Conservation (phyloP, 2,888 invertebrate genomes). For the Copidosoma aretas region DNA sequence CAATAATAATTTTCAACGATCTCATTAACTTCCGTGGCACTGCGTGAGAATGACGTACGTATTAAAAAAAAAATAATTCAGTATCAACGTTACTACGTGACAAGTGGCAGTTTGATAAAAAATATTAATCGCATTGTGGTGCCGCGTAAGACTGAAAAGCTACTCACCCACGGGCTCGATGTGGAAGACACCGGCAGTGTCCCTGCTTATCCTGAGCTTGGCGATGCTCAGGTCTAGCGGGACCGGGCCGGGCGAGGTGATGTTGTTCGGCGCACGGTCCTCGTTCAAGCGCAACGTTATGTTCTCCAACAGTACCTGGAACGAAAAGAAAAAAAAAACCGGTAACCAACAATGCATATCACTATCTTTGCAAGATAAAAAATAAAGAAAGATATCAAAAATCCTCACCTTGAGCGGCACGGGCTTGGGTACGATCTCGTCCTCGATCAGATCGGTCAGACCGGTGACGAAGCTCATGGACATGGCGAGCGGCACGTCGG, state of each 20-base stretch:
- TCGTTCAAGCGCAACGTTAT: slow-evolving; percentile 79
- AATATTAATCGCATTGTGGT: slow-evolving; percentile 19
- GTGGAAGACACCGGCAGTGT: slow-evolving; percentile 76
- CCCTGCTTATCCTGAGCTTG: slow-evolving; percentile 74
- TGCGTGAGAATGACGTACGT: slow-evolving; percentile 15
- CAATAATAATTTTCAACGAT: slow-evolving; percentile 7
- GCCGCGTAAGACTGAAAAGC: background rate
- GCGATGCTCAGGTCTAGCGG: slow-evolving; percentile 79
- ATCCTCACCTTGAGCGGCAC: slow-evolving; percentile 78
- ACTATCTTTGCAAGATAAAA: slow-evolving; percentile 11
- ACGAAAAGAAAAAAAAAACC: no score
- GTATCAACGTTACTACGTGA: slow-evolving; percentile 16
- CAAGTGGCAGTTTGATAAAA: slow-evolving; percentile 52
- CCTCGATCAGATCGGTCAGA: slow-evolving; percentile 83
- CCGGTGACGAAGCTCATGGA: slow-evolving; percentile 85
- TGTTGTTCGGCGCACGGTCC: slow-evolving; percentile 81
- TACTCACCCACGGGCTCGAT: slow-evolving; percentile 69
- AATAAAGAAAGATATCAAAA: slow-evolving; percentile 1
- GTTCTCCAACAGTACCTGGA: slow-evolving; percentile 77
- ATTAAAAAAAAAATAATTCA: slow-evolving; percentile 21
- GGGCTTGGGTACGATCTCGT: slow-evolving; percentile 81
- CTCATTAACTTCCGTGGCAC: slow-evolving; percentile 5
- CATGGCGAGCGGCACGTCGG: slow-evolving; percentile 72
- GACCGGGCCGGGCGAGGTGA: slow-evolving; percentile 82
- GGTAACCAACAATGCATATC: no score